A percentile compares a stretch with the other conserved stretches of the same genome.
phyloP scores from a whole-genome alignment of 2,113 vertebrate genomes.

The Bujurquina vittata region DNA sequence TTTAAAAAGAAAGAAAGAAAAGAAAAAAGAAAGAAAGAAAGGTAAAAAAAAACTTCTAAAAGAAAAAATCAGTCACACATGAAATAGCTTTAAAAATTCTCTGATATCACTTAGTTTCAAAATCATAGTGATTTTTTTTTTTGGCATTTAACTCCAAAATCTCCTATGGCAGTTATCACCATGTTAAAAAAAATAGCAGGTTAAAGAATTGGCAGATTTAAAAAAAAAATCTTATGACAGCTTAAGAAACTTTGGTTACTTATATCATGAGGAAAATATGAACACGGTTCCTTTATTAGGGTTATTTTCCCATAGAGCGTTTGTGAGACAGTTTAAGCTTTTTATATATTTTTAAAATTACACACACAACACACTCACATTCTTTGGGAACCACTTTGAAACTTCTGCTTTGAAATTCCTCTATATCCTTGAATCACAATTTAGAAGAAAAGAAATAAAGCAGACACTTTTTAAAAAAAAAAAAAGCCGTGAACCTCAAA shows the following conservation, averaged over 20 bases:
- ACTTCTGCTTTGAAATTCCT: background rate
- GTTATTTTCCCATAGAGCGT: no score
- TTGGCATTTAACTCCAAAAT: background rate
- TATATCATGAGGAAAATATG: background rate
- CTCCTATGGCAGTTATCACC: background rate
- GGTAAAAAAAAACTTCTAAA: background rate
- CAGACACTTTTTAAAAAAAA: background rate
- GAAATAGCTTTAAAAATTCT: background rate
- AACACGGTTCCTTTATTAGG: background rate
- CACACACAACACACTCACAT: no score
- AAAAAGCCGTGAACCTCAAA: background rate
- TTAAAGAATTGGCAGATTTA: background rate
- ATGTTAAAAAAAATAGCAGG: background rate
- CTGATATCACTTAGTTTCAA: background rate
- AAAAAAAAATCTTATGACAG: background rate
- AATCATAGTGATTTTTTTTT: background rate
- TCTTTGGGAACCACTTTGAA: background rate
- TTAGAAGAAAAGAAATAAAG: background rate
- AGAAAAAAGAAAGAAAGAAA: background rate
- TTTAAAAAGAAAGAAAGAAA: background rate
- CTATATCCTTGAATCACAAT: background rate
- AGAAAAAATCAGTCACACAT: background rate
- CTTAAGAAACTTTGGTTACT: background rate
- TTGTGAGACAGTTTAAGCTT: no score
- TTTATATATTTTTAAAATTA: no score